Conservation (phyloP, 1,140 invertebrate genomes). For the Drosophila leontia region DNA sequence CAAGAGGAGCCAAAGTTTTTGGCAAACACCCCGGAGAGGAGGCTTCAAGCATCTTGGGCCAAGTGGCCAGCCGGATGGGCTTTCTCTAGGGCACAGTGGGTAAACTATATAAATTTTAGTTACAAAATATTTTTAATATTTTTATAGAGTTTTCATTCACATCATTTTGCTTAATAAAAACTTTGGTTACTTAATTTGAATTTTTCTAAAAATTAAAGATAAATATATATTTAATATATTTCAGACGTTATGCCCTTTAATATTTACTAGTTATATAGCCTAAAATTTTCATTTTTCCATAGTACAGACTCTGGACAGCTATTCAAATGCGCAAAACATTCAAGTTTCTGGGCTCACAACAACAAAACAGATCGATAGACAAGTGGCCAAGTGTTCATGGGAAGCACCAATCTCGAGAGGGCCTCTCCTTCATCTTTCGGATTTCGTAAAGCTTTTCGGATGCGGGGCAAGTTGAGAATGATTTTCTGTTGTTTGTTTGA, state of each 20-base stretch:
- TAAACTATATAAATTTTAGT: too few relatives aligned
- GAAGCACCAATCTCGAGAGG: constrained; percentile 34
- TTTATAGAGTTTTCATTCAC: too few relatives aligned
- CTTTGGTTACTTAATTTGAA: too few relatives aligned
- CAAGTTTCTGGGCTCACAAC: constrained; percentile 40
- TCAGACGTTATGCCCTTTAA: not conserved
- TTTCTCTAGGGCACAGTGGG: constrained; percentile 16
- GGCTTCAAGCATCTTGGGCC: constrained; percentile 21
- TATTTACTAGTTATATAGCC: not conserved
- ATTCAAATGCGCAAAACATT: constrained; percentile 59
- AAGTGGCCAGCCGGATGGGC: constrained; percentile 37
- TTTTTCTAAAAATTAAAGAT: not conserved
- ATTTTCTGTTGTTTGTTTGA: constrained; percentile 39
- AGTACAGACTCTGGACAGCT: constrained; percentile 10
- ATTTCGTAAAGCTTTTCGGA: constrained; percentile 24
- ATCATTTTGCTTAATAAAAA: too few relatives aligned
- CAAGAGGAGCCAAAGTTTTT: constrained; percentile 32
- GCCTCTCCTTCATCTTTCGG: constrained; percentile 37
- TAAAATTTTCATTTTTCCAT: not conserved
- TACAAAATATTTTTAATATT: fast-evolving
- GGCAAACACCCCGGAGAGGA: constrained; percentile 24
- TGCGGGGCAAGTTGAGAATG: not conserved
- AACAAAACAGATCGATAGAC: constrained; percentile 52
- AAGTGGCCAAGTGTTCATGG: constrained; percentile 47
- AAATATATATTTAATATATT: not conserved